phyloP scores from a whole-genome alignment of 2,797 vertebrate genomes.

The Poecilia picta region DNA sequence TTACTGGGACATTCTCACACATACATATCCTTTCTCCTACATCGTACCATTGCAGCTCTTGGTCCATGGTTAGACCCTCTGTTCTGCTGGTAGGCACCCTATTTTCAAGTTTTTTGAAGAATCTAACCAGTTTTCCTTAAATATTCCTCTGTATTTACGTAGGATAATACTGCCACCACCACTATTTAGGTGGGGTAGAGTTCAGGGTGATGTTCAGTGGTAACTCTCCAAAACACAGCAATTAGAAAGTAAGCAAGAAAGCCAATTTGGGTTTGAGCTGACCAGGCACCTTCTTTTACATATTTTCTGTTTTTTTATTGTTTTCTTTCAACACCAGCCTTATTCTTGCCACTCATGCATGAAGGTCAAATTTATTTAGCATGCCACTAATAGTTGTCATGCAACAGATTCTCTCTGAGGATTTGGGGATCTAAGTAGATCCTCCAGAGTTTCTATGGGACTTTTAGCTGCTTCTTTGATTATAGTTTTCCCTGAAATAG shows the following conservation, averaged over 20 bases:
- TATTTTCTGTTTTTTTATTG: neutral
- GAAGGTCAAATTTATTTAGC: neutral
- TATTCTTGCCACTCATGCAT: neutral
- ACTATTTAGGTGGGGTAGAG: neutral
- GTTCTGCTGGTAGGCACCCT: neutral
- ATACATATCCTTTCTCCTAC: neutral
- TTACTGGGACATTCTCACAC: neutral
- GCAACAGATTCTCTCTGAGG: neutral
- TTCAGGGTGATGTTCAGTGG: neutral
- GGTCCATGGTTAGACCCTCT: neutral
- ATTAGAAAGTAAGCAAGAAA: neutral
- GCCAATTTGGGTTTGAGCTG: neutral
- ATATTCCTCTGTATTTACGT: neutral
- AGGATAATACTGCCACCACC: neutral
- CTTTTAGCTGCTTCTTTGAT: neutral
- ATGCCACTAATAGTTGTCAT: neutral
- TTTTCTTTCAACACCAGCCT: neutral
- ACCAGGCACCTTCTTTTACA: neutral
- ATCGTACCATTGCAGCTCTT: neutral
- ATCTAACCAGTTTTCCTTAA: neutral
- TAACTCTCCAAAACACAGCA: neutral
- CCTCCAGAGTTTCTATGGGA: neutral
- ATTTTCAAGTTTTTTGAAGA: neutral
- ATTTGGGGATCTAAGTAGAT: neutral
- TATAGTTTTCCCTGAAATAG: neutral